phyloP scores from a whole-genome alignment of 2,888 invertebrate genomes.

The Acrocyrtus sp. region DNA sequence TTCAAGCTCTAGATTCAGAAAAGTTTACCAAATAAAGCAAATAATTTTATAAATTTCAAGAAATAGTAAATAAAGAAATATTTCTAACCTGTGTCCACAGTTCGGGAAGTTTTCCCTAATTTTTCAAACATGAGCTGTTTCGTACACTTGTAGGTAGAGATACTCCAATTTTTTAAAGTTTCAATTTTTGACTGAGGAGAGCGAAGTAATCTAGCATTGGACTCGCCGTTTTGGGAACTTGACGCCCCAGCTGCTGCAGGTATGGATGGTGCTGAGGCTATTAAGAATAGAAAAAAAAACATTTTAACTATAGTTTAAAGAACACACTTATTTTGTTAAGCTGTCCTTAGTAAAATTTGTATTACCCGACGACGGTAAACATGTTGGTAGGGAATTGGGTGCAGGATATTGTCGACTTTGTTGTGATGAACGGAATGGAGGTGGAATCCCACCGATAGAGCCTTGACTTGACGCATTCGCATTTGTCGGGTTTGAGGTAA shows the following conservation, averaged over 20 bases:
- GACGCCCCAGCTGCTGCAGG: conserved; percentile 53
- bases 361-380: conserved; percentile 61
- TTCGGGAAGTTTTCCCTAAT: conserved; percentile 91
- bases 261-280: conserved; percentile 61
- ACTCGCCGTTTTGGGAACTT: conserved; percentile 71
- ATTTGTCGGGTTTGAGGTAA: conserved; percentile 57
- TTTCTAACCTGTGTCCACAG: conserved; percentile 80
- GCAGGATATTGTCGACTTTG: conserved; percentile 59
- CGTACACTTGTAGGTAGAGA: conserved; percentile 98
- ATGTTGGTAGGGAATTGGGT: conserved; percentile 60
- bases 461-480: conserved; percentile 41
- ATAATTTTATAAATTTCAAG: too few species aligned
- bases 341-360: neutral
- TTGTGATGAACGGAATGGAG: conserved; percentile 46
- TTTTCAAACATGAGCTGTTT: conserved; percentile 96
- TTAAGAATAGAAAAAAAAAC: conserved; percentile 1
- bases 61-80: neutral
- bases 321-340: neutral
- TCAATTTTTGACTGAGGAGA: conserved; percentile 87
- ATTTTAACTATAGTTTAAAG: neutral
- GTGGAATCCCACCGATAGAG: conserved; percentile 45
- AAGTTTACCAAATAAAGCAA: too few species aligned
- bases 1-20: conserved; percentile 80
- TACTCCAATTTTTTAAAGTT: conserved; percentile 94
- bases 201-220: conserved; percentile 68